phyloP scores from a whole-genome alignment of 2,888 invertebrate genomes.

The Mimas tiliae region DNA sequence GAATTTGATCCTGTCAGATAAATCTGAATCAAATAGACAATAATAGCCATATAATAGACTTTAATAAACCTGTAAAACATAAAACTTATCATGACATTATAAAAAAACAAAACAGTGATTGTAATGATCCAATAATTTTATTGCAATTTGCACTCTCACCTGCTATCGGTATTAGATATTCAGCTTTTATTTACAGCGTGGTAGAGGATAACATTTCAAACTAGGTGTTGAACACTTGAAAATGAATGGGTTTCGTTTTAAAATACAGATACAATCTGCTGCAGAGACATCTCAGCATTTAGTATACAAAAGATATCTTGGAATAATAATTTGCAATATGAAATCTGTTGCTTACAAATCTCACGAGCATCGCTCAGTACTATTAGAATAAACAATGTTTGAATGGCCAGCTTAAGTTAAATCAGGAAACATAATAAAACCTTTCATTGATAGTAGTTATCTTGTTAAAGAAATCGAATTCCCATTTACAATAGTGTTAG shows the following conservation, averaged over 20 bases:
- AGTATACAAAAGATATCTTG: neutral
- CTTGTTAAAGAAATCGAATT: conserved; percentile 47
- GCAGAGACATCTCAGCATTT: too few species aligned
- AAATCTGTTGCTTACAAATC: neutral
- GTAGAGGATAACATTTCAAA: neutral
- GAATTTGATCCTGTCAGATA: conserved; percentile 16
- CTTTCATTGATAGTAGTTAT: conserved; percentile 39
- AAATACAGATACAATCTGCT: conserved; percentile 1
- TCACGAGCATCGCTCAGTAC: neutral
- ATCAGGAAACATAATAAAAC: conserved; percentile 32
- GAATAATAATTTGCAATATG: neutral
- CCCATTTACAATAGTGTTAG: conserved; percentile 32
- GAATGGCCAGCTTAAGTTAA: conserved; percentile 36
- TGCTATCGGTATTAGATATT: conserved; percentile 22
- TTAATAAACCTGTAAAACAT: conserved; percentile 25
- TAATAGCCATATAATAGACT: conserved; percentile 22
- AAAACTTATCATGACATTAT: neutral
- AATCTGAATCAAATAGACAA: conserved; percentile 21
- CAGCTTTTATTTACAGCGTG: conserved; percentile 14
- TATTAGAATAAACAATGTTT: conserved; percentile 29
- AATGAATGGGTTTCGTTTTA: conserved; percentile 31
- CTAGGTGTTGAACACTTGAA: conserved; percentile 19
- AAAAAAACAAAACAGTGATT: conserved; percentile 9
- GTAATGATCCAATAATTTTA: conserved; percentile 30
- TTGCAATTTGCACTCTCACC: conserved; percentile 27